A percentile compares a stretch with the other conserved stretches of the same genome.
These are phyloP conservation scores for Sarcophilus harrisii DNA, from an alignment of 2,797 vertebrate species.

Conservation along the genomic window DNA sequence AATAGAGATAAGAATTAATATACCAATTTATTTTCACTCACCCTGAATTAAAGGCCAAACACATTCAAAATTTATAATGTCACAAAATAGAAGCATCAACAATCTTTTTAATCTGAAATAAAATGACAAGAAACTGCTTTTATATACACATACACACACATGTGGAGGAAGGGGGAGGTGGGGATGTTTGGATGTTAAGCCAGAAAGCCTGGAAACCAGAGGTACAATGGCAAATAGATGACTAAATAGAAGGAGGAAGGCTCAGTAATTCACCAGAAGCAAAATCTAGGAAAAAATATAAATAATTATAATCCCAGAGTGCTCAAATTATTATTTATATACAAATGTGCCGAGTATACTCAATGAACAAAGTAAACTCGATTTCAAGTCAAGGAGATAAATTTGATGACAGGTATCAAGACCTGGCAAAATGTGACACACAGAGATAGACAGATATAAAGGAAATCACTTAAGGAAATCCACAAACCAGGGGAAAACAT, in stretches of 20 bases:
- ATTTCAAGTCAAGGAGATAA: not conserved
- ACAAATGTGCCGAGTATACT: not conserved
- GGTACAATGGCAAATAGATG: not conserved
- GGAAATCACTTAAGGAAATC: not conserved
- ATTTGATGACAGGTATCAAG: not conserved
- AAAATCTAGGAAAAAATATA: not conserved
- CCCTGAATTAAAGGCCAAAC: not conserved
- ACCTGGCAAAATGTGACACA: not conserved
- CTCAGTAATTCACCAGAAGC: not conserved
- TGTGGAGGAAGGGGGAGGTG: no score
- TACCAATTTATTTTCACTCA: not conserved
- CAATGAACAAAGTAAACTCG: not conserved
- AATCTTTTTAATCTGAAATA: constrained; percentile 42
- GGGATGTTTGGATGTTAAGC: no score
- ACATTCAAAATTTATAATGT: not conserved
- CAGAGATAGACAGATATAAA: no score
- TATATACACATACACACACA: not conserved
- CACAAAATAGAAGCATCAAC: not conserved
- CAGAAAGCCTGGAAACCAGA: not conserved
- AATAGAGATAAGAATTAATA: not conserved
- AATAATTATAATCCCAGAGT: not conserved
- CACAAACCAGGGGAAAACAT: not conserved
- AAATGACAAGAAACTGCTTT: not conserved
- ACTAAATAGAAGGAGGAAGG: not conserved
- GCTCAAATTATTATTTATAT: not conserved